Evolutionary conservation across 2,113 vertebrate genomes (phyloP).

Genomic region (Stercorarius parasiticus): DNA sequence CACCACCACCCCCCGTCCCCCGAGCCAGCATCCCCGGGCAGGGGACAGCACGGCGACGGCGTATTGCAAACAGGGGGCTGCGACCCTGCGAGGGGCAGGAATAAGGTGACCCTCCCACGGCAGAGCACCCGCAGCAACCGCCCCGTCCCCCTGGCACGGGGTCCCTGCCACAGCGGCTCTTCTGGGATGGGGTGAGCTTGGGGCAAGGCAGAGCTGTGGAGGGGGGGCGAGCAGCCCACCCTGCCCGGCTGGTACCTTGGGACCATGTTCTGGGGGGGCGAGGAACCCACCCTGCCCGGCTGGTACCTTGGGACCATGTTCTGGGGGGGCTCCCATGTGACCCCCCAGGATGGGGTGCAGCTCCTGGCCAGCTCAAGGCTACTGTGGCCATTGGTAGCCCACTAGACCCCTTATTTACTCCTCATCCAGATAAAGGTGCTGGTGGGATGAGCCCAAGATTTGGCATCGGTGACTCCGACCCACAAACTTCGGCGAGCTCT

Average conservation of each 20-base stretch:
- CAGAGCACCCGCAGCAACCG: not conserved
- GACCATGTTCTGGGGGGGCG: accelerated
- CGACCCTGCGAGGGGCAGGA: not conserved
- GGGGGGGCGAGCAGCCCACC: not conserved
- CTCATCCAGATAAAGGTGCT: not conserved
- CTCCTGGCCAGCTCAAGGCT: not conserved
- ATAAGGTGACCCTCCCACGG: not conserved
- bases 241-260: no score
- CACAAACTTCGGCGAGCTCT: not conserved
- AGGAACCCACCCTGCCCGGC: not conserved
- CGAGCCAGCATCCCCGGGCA: not conserved
- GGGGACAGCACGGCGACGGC: not conserved
- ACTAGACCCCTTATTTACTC: not conserved
- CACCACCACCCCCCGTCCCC: not conserved
- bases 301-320: not conserved
- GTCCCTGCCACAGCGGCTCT: not conserved
- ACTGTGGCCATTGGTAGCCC: not conserved
- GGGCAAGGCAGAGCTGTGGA: not conserved
- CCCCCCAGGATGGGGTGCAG: not conserved
- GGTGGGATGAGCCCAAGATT: not conserved
- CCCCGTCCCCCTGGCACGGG: not conserved
- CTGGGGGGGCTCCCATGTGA: accelerated
- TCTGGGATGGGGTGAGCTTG: accelerated
- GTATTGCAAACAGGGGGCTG: accelerated
- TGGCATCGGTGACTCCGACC: accelerated